Base-by-base conservation (phyloP, 2,113 vertebrate genomes). In the Elgaria multicarinata region DNA sequence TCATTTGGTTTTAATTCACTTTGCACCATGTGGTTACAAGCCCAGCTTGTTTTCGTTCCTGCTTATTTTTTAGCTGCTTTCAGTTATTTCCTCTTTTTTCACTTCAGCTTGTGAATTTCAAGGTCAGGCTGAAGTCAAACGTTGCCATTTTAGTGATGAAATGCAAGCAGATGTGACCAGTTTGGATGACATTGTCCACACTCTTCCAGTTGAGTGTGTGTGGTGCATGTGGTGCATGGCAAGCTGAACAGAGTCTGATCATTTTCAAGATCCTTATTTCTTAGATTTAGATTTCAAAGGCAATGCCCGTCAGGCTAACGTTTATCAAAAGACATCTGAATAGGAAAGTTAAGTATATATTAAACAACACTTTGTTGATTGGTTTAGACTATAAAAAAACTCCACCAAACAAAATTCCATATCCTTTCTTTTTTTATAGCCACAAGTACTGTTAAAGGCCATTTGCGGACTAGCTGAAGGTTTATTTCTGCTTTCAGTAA, bases 1-100 rank as follows among this genome's bases (percentile, higher is more conserved):
- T 96, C 96, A 96, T 97, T 97, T 97, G 97, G 95, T 96, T 97
- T 97, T 96, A 96, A 97, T 97, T 97, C 95, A n/a, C 93, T 79
- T 86, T 88, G 67, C 89, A 91, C 83, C 90, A 92, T 55, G 94
- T 95, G 95, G 91, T 93, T 93, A 93, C 88, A 94, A 75, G 82
- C 88, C 85, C n/a, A 33, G 95, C 89, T 93, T 95, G 93, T 78
- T 96, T 95, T 39, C 90, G 94, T 95, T 96, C 95, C 95, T 95
- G 95, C 93, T 96, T 96, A 89, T 82, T 93, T 96, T 97, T 96
- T 95, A 94, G 95, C 81, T 85, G 93, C 90, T 96, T 95, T 96
- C 92, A 71, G 93, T 96, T 90, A 91, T 91, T 92, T 92, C 33
- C 80, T 80, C 55, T 77, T 64, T 39, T 67, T 64, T 36, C 24